phyloP scores from a whole-genome alignment of 2,888 invertebrate species.

The Idaea dimidiata region DNA sequence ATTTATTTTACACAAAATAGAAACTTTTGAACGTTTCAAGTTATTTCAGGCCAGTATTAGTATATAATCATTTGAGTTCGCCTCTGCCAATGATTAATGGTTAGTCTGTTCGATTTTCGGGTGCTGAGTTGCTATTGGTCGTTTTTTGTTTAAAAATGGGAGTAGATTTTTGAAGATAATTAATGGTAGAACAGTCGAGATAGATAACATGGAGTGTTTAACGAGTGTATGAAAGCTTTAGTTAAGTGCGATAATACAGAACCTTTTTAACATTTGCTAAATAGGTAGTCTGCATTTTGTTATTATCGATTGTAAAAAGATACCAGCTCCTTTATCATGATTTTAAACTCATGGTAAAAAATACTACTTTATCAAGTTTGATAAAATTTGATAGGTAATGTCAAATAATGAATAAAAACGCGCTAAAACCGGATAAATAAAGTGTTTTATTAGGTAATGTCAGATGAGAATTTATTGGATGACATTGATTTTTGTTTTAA shows the following conservation, averaged over 20 bases:
- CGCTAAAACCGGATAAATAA: too few species aligned
- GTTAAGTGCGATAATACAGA: slow-evolving; percentile 63
- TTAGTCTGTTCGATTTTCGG: slow-evolving; percentile 65
- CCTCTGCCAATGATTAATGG: slow-evolving; percentile 65
- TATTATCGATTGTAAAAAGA: background rate
- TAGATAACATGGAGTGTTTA: slow-evolving; percentile 55
- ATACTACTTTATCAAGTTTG: too few species aligned
- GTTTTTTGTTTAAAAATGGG: slow-evolving; percentile 68
- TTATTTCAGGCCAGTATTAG: slow-evolving; percentile 21
- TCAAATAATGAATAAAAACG: too few species aligned
- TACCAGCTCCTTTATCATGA: slow-evolving; percentile 1
- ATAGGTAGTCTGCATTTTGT: slow-evolving; percentile 40
- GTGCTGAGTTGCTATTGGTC: slow-evolving; percentile 59
- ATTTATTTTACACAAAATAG: slow-evolving; percentile 13
- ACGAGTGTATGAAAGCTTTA: slow-evolving; percentile 34
- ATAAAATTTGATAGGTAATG: too few species aligned
- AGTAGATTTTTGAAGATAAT: slow-evolving; percentile 71
- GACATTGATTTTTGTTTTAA: too few species aligned
- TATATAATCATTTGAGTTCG: slow-evolving; percentile 41
- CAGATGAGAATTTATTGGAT: too few species aligned
- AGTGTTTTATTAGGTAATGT: too few species aligned
- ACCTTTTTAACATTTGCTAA: slow-evolving; percentile 52
- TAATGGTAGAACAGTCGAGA: slow-evolving; percentile 60
- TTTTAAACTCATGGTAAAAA: too few species aligned
- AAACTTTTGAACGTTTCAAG: background rate